Percentiles rank a stretch among this genome's conserved stretches.
These are phyloP conservation scores for Meloe dianella DNA, from an alignment of 2,888 invertebrate species.

Conservation along the genomic window DNA sequence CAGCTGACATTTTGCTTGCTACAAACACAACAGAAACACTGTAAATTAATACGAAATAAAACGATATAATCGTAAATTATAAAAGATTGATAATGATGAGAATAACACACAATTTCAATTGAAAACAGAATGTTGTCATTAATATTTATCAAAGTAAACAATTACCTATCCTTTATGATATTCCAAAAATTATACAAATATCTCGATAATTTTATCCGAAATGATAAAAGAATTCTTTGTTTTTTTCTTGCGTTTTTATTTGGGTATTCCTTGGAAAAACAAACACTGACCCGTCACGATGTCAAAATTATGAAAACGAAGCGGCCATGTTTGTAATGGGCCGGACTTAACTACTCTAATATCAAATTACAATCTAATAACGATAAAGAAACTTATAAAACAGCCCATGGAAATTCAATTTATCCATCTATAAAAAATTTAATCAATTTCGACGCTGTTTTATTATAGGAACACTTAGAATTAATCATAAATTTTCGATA, in stretches of 20 bases:
- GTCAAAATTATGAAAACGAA: constrained; percentile 42
- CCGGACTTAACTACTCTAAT: constrained; percentile 5
- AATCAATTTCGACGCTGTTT: neutral
- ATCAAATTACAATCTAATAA: constrained; percentile 3
- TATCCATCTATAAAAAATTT: neutral
- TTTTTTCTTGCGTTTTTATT: neutral
- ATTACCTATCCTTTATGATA: neutral
- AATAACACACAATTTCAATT: neutral
- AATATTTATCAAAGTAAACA: neutral
- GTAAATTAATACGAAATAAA: neutral
- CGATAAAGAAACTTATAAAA: neutral
- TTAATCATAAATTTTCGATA: neutral
- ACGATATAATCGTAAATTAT: neutral
- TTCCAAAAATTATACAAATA: neutral
- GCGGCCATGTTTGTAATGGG: constrained; percentile 37
- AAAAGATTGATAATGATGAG: neutral
- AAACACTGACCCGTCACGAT: constrained; percentile 37
- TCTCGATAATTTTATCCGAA: neutral
- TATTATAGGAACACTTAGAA: neutral
- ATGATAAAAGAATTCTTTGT: neutral
- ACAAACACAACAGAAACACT: neutral
- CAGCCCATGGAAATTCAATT: neutral
- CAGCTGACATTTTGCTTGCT: constrained; percentile 78
- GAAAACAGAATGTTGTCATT: constrained; percentile 1
- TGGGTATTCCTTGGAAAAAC: too few relatives aligned